These are phyloP conservation scores for Coptodon rendalli DNA, from an alignment of 2,113 vertebrate species.

Conservation along the genomic window DNA sequence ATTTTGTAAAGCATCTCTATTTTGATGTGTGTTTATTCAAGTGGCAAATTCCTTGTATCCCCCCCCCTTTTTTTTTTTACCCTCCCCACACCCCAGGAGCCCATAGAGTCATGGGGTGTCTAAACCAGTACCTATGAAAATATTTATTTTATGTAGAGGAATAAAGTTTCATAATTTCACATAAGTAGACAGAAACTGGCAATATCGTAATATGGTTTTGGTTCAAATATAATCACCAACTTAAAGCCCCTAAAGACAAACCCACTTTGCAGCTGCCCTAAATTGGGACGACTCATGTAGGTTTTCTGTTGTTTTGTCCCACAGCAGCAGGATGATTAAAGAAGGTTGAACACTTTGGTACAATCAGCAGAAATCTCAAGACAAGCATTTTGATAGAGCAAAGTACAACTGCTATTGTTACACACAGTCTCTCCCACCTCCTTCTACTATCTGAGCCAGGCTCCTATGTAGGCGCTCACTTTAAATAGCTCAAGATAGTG, in stretches of 20 bases:
- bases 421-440: slow-evolving; percentile 6
- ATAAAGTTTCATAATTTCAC: background rate
- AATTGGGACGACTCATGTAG: background rate
- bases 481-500: slow-evolving; percentile 23
- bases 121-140: background rate
- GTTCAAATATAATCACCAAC: background rate
- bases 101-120: background rate
- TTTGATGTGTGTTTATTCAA: background rate
- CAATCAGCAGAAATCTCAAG: background rate
- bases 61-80: too few species aligned
- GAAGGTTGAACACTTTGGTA: background rate
- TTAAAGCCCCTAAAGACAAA: background rate
- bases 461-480: slow-evolving; percentile 24
- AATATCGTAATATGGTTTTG: background rate
- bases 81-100: background rate
- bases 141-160: background rate
- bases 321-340: background rate
- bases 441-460: background rate
- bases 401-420: background rate
- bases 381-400: background rate
- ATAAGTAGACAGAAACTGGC: background rate
- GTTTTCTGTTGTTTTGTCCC: background rate
- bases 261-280: background rate
- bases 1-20: background rate
- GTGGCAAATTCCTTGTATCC: background rate